phyloP scores from a whole-genome alignment of 2,113 vertebrate genomes.

The Pongo abelii region DNA sequence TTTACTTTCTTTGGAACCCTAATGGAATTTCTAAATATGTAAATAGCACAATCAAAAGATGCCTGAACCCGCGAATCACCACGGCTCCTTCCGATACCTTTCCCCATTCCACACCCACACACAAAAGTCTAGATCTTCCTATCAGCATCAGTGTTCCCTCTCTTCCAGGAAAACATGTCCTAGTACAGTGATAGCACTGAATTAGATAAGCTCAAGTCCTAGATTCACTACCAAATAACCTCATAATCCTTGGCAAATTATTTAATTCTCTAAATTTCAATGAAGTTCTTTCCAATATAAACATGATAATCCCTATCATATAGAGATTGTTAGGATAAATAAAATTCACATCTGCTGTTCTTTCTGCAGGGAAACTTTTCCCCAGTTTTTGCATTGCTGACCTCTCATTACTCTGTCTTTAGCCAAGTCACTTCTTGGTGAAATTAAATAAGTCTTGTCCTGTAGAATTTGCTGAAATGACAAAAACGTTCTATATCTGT shows the following conservation, averaged over 20 bases:
- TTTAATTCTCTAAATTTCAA: neutral
- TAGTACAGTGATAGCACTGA: rapidly evolving
- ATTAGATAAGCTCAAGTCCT: neutral
- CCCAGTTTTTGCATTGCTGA: neutral
- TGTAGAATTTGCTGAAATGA: neutral
- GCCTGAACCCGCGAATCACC: neutral
- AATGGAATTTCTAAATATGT: neutral
- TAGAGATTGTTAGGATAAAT: neutral
- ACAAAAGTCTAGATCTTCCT: too few relatives aligned
- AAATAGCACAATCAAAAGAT: neutral
- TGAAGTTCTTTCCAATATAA: neutral
- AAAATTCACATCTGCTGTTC: neutral
- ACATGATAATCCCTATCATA: too few relatives aligned
- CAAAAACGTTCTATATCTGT: neutral
- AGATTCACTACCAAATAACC: neutral
- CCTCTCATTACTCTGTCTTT: neutral
- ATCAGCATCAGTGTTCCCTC: rapidly evolving
- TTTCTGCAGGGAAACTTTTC: neutral
- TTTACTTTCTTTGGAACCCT: neutral
- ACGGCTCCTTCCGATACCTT: neutral
- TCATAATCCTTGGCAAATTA: neutral
- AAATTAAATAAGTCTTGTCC: neutral
- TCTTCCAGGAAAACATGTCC: neutral
- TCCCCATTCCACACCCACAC: neutral
- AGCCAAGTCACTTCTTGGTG: neutral